Evolutionary conservation across 2,797 vertebrate genomes (phyloP), one percentile per base, ranked within the genome.

Genomic region (Hybognathus amarus): DNA sequence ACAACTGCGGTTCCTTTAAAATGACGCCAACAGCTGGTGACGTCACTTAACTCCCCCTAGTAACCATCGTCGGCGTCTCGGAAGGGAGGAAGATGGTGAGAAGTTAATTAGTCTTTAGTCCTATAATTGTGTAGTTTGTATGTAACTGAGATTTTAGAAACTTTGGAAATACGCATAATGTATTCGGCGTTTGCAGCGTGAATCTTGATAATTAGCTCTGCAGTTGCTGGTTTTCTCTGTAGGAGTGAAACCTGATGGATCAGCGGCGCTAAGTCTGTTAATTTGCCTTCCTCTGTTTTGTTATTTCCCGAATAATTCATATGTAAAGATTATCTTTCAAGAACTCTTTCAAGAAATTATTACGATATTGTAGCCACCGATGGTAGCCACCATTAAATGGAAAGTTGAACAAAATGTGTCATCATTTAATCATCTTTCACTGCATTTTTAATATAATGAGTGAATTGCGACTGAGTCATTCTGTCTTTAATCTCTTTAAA

Each of bases 31-130:
- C 1, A 2, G 24, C 5, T 2, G 18, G 70, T 87, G 85, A 87
- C 83, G 88, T 88, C 87, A 85, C 76, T 22, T 27, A 66, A 64
- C 76, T 85, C 78, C 86, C 83, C 94, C 88, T 95, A 93, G 94
- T 94, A 94, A 95, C 94, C 89, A 88, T 92, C 88, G 73, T 92
- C 88, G 89, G 94, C 94, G 94, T 95, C 95, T 94, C 92, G 88
- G 91, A 87, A 90, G 94, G 91, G 90, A 93, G 93, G 89, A 95
- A 93, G 92, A 96, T 96, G 95, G 95, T 96, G 93, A 95, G 95
- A 85, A 61, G 61, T 83, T 88, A 47, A 88, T 45, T 2, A 59
- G 7, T 15, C 18, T 77, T 5, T 68, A 36, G 47, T 45, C 7
- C 27, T 59, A 8, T 68, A 2, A 24, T 69, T 33, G 52, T 70